Evolutionary conservation across 2,888 invertebrate species (phyloP).

Genomic region (Theretra japonica): DNA sequence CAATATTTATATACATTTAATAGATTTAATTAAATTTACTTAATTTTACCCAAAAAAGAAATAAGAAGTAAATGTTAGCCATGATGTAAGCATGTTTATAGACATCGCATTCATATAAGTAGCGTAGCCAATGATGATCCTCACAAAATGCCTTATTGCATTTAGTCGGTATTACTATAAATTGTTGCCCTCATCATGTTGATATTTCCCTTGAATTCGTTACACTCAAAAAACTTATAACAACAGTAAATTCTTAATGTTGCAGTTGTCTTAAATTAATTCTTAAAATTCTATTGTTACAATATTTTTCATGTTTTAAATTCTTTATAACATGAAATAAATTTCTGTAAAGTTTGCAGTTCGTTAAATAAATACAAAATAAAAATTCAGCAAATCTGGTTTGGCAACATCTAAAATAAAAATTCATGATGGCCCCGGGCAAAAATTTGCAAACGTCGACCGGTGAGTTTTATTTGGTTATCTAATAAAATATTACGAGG

Average conservation of each 20-base stretch:
- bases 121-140: no score
- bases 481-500: slow-evolving; percentile 84
- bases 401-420: slow-evolving; percentile 40
- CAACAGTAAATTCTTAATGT: no score
- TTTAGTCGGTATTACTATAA: no score
- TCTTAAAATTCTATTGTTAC: no score
- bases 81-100: no score
- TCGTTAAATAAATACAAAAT: slow-evolving; percentile 30
- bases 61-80: neutral
- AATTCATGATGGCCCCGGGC: slow-evolving; percentile 48
- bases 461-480: slow-evolving; percentile 78
- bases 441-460: slow-evolving; percentile 65
- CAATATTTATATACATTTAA: neutral
- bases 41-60: neutral
- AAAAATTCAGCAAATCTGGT: slow-evolving; percentile 40
- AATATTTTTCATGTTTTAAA: no score
- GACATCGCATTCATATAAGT: no score
- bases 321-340: neutral
- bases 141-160: no score
- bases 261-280: no score
- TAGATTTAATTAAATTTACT: neutral
- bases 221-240: no score
- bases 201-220: no score
- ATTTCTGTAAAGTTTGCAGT: neutral
- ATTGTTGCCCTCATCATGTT: no score